Evolutionary conservation across 2,113 vertebrate species (phyloP), one percentile per base, ranked within the genome.

Genomic region (Corythaixoides concolor): DNA sequence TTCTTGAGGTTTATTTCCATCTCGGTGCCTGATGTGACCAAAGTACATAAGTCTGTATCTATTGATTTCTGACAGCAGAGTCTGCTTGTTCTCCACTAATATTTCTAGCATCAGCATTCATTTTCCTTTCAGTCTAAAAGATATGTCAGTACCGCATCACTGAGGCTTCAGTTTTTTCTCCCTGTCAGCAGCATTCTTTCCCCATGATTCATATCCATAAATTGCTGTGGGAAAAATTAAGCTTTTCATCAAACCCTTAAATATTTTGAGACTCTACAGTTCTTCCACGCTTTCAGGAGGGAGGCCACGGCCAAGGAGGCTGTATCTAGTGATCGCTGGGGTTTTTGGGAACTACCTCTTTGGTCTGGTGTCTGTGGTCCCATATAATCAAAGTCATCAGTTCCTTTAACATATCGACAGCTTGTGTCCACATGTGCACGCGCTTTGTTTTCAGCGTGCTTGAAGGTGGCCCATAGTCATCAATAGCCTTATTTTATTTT

Each of bases 61-160:
- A 93, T 96, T 85, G 95, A 97, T 96, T 96, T 95, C 94, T 95
- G 95, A 96, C 96, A 96, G 93, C 81, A 83, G 19, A 92, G 70
- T 39, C 91, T 96, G 94, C 93, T 85, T 96, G 87, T 91, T 95
- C 91, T 69, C 91, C 78, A 85, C 85, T 95, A 96, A 93, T 95
- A 96, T 95, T 96, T 97, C 88, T 22, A 93, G 75, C 89, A 91
- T 94, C 94, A 96, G 94, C 96, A 91, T 95, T 96, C 78, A 58
- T 96, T 91, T 96, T 96, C 88, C 95, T 88, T 96, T 95, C 93
- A 64, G 67, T 83, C 88, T 94, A 62, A 95, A 72, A 88, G 95
- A 85, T 95, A 88, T 76, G 90, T 94, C 95, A 92, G 95, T 59
- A 89, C 87, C 89, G 91, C 89, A 96, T 94, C 91, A 91, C 85